Evolutionary conservation across 2,888 invertebrate species (phyloP).

Genomic region (Drosophila siamana): DNA sequence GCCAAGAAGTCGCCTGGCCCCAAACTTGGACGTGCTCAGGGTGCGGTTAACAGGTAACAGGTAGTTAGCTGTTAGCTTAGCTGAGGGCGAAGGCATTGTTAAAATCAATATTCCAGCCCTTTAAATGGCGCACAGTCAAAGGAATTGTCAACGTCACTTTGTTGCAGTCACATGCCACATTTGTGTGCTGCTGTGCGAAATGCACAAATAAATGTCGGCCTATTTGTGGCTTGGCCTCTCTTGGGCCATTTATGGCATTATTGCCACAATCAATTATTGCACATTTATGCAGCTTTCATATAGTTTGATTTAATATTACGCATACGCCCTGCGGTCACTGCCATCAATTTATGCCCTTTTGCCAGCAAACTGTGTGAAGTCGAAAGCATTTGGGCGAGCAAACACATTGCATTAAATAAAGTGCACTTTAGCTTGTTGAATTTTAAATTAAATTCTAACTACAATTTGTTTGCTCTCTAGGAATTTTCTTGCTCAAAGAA

Average conservation of each 20-base stretch:
- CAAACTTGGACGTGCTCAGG: slow-evolving; percentile 16
- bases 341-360: slow-evolving; percentile 5
- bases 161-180: background rate
- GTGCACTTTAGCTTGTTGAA: no score
- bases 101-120: slow-evolving; percentile 49
- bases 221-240: slow-evolving; percentile 12
- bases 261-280: slow-evolving; percentile 29
- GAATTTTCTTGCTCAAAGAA: no score
- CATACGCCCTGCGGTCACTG: slow-evolving; percentile 40
- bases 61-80: no score
- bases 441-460: no score
- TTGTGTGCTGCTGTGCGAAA: background rate
- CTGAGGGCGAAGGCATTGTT: background rate
- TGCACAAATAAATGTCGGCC: background rate
- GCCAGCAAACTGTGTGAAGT: background rate
- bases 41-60: background rate
- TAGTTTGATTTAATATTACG: slow-evolving; percentile 26
- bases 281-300: slow-evolving; percentile 25
- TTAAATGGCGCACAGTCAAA: slow-evolving; percentile 53
- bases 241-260: slow-evolving; percentile 9
- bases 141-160: slow-evolving; percentile 18
- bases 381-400: background rate
- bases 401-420: background rate
- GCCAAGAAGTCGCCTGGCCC: slow-evolving; percentile 23
- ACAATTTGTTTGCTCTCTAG: no score